Evolutionary conservation across 2,888 invertebrate species (phyloP).

Genomic region (Brachyptera putata): DNA sequence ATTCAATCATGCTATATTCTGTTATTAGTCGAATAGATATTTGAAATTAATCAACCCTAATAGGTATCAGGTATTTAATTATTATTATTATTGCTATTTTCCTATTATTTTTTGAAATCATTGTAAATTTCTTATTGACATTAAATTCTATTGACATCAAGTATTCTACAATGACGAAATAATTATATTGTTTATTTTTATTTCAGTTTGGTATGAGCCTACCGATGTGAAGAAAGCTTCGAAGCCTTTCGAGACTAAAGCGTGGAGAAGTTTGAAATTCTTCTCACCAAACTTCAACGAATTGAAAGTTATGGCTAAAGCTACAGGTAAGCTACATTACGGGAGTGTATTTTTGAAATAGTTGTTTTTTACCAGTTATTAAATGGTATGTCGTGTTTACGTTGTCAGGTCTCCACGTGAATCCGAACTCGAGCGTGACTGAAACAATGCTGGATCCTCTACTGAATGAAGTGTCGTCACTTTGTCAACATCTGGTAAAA

Average conservation of each 20-base stretch:
- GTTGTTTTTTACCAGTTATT: not conserved
- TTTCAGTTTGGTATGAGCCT: slow-evolving; percentile 86
- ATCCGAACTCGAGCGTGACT: slow-evolving; percentile 4
- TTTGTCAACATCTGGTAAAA: slow-evolving; percentile 45
- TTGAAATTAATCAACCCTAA: too few relatives aligned
- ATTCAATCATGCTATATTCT: too few relatives aligned
- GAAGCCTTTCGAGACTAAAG: slow-evolving; percentile 59
- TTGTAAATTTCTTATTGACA: too few relatives aligned
- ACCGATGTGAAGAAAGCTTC: slow-evolving; percentile 74
- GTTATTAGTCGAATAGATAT: too few relatives aligned
- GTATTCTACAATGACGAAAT: too few relatives aligned
- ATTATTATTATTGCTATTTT: too few relatives aligned
- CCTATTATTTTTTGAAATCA: too few relatives aligned
- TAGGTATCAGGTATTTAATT: too few relatives aligned
- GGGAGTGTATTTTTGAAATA: too few relatives aligned
- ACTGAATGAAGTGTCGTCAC: slow-evolving; percentile 40
- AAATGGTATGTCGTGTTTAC: too few relatives aligned
- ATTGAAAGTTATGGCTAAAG: slow-evolving; percentile 60
- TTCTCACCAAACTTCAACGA: slow-evolving; percentile 80
- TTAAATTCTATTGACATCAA: too few relatives aligned
- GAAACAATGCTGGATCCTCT: slow-evolving; percentile 29
- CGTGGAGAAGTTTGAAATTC: slow-evolving; percentile 51
- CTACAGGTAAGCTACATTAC: slow-evolving; percentile 46
- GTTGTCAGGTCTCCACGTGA: slow-evolving; percentile 18
- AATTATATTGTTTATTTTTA: slow-evolving; percentile 36